A percentile compares a stretch with the other conserved stretches of the same genome.
These are phyloP conservation scores for Lepidurus packardi DNA, from an alignment of 1,140 invertebrate genomes.

Conservation along the genomic window DNA sequence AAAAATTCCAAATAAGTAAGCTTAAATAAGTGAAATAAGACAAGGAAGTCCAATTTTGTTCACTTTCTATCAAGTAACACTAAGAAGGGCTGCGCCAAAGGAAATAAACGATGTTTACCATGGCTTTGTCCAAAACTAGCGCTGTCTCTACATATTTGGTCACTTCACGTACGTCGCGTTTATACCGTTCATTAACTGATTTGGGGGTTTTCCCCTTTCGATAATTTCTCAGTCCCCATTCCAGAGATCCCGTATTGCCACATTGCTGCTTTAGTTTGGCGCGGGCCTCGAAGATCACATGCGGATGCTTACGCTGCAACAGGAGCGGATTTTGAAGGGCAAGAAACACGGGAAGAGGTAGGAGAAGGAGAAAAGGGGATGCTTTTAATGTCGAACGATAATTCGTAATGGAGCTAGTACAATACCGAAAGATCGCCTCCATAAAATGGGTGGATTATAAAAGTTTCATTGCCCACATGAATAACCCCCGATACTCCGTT, in stretches of 20 bases:
- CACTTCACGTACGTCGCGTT: slow-evolving; percentile 72
- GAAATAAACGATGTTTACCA: slow-evolving; percentile 54
- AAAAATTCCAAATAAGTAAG: slow-evolving; percentile 39
- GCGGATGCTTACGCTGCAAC: slow-evolving; percentile 84
- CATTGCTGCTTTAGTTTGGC: slow-evolving; percentile 80
- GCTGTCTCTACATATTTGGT: slow-evolving; percentile 89
- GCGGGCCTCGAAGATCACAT: slow-evolving; percentile 88
- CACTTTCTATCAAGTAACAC: neutral
- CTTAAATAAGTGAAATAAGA: slow-evolving; percentile 27
- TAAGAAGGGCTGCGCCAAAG: neutral
- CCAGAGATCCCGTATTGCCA: slow-evolving; percentile 69
- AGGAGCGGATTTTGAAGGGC: slow-evolving; percentile 27
- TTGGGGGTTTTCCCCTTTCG: slow-evolving; percentile 26
- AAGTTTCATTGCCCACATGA: slow-evolving; percentile 93
- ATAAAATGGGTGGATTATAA: slow-evolving; percentile 93
- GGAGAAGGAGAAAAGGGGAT: neutral
- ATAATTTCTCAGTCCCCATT: slow-evolving; percentile 57
- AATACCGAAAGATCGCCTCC: slow-evolving; percentile 92
- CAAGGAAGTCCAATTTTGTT: slow-evolving; percentile 3
- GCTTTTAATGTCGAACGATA: neutral
- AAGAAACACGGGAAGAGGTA: neutral
- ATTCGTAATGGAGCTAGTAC: slow-evolving; percentile 9
- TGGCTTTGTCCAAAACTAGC: slow-evolving; percentile 83
- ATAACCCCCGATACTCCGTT: slow-evolving; percentile 94
- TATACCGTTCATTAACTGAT: slow-evolving; percentile 45